Evolutionary conservation across 2,113 vertebrate species (phyloP).

Genomic region (Tupaia tana): DNA sequence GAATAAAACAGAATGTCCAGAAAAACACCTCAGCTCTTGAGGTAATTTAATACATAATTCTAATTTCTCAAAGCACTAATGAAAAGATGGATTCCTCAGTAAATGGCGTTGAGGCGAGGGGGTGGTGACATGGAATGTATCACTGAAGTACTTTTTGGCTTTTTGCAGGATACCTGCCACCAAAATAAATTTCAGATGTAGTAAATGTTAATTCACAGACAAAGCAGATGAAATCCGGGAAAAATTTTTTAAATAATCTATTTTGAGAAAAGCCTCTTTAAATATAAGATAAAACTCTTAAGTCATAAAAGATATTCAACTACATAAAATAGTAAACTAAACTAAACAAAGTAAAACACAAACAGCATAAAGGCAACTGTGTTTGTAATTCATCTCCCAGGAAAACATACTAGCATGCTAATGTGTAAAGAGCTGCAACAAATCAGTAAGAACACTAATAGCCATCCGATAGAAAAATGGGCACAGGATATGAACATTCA

Average conservation of each 20-base stretch:
- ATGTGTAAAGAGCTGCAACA: conserved; percentile 14
- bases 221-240: conserved; percentile 42
- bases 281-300: not conserved
- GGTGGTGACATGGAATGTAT: not conserved
- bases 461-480: not conserved
- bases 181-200: conserved; percentile 25
- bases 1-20: not conserved
- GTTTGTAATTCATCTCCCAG: not conserved
- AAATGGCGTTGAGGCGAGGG: not conserved
- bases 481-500: not conserved
- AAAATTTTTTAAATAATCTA: not conserved
- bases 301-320: conserved; percentile 9
- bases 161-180: not conserved
- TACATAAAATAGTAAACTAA: conserved; percentile 25
- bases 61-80: not conserved
- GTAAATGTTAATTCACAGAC: conserved; percentile 15
- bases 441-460: conserved; percentile 48
- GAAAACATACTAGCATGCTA: not conserved
- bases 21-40: not conserved
- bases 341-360: conserved; percentile 16
- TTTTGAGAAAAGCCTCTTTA: not conserved
- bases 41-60: not conserved
- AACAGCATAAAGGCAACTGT: not conserved
- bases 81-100: not conserved
- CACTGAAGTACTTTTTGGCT: not conserved